Conservation (phyloP, 2,797 vertebrate species). For the Urocyon cinereoargenteus region DNA sequence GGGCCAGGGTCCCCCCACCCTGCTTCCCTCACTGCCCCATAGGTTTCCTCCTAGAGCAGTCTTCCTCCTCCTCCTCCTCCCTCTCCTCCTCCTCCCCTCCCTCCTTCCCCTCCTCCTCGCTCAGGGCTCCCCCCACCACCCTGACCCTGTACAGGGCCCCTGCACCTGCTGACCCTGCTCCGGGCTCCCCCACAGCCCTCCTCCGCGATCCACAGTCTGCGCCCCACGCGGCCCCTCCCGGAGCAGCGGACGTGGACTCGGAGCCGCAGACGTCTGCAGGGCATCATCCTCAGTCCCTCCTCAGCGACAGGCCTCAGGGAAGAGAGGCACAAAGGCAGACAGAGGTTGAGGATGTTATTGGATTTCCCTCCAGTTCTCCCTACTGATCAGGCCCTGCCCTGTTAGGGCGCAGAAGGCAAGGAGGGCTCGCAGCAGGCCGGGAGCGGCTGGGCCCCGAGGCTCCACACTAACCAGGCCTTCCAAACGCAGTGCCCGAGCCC, state of each 20-base stretch:
- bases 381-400: constrained; percentile 15
- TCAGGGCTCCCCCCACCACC: background rate
- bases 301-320: background rate
- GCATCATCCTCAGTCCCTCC: background rate
- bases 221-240: background rate
- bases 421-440: background rate
- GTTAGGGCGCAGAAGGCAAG: background rate
- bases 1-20: background rate
- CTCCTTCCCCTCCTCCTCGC: too few relatives aligned
- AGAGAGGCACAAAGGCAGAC: background rate
- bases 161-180: too few relatives aligned
- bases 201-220: too few relatives aligned
- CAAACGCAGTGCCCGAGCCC: constrained; percentile 67
- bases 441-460: constrained; percentile 17
- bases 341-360: background rate
- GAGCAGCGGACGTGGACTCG: background rate
- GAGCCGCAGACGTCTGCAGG: background rate
- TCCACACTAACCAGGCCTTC: background rate
- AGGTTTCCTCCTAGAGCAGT: background rate
- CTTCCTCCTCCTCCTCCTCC: background rate
- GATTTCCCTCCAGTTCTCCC: background rate
- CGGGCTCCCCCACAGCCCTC: too few relatives aligned
- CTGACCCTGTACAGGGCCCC: too few relatives aligned
- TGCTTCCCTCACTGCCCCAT: background rate
- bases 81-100: too few relatives aligned